Evolutionary conservation across 2,113 vertebrate genomes (phyloP).

Genomic region (Microtus montanus): DNA sequence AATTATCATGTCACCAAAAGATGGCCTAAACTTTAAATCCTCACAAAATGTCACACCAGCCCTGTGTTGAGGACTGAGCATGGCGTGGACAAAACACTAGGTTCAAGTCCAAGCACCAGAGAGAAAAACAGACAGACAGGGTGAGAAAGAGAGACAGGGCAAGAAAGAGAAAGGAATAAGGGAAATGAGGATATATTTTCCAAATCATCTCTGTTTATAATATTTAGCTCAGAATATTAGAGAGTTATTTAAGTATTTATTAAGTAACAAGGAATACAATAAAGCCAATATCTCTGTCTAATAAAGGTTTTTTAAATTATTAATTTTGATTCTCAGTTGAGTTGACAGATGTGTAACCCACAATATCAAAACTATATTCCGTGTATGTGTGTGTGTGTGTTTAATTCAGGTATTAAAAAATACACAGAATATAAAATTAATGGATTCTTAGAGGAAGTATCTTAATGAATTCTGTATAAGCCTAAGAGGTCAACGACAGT

Average conservation of each 20-base stretch:
- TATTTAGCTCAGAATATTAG: neutral
- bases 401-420: neutral
- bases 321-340: neutral
- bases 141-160: neutral
- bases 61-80: neutral
- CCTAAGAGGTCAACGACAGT: neutral
- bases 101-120: neutral
- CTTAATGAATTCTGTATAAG: neutral
- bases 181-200: neutral
- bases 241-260: neutral
- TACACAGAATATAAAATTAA: neutral
- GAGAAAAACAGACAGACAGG: neutral
- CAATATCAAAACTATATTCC: neutral
- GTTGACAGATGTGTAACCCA: neutral
- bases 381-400: neutral
- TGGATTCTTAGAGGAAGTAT: neutral
- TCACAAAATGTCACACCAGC: neutral
- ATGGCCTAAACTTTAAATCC: neutral
- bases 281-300: neutral
- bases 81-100: rapidly evolving
- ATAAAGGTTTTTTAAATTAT: neutral
- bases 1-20: neutral
- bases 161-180: neutral
- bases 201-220: neutral
- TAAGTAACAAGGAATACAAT: neutral